Evolutionary conservation across 2,888 invertebrate species (phyloP).

Genomic region (Clitarchus hookeri): DNA sequence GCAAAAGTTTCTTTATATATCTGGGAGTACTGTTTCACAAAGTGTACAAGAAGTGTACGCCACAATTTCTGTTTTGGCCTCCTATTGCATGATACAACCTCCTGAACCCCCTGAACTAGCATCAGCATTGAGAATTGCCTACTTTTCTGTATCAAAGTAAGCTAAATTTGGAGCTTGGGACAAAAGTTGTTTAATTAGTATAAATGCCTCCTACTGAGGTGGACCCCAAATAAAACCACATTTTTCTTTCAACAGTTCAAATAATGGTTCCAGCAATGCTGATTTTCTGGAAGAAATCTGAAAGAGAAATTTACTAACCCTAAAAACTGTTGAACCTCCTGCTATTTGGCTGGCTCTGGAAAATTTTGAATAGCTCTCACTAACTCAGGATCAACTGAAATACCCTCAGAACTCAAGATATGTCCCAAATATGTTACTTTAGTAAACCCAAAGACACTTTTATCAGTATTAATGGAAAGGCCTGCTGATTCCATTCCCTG

Average conservation of each 20-base stretch:
- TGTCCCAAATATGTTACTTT: conserved; percentile 37
- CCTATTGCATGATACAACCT: conserved; percentile 12
- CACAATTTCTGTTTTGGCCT: not conserved
- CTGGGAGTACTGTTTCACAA: conserved; percentile 20
- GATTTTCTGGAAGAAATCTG: conserved; percentile 16
- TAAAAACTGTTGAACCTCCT: conserved; percentile 40
- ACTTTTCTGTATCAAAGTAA: conserved; percentile 19
- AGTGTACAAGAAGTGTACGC: conserved; percentile 22
- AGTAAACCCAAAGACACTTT: conserved; percentile 38
- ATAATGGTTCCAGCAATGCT: conserved; percentile 1
- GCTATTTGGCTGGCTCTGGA: conserved; percentile 35
- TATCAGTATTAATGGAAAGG: conserved; percentile 39
- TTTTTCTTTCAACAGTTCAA: not conserved
- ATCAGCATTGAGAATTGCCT: conserved; percentile 18
- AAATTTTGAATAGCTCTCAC: conserved; percentile 39
- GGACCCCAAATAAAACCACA: conserved; percentile 17
- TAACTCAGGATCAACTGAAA: conserved; percentile 38
- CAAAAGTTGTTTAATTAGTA: not conserved
- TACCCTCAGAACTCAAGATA: conserved; percentile 37
- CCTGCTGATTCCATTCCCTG: conserved; percentile 25
- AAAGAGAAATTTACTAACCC: conserved; percentile 22
- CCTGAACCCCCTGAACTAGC: conserved; percentile 25
- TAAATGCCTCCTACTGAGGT: not conserved
- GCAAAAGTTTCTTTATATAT: not conserved
- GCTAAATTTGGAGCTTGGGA: not conserved